phyloP scores from a whole-genome alignment of 2,888 invertebrate species.

The Fragum sueziense region DNA sequence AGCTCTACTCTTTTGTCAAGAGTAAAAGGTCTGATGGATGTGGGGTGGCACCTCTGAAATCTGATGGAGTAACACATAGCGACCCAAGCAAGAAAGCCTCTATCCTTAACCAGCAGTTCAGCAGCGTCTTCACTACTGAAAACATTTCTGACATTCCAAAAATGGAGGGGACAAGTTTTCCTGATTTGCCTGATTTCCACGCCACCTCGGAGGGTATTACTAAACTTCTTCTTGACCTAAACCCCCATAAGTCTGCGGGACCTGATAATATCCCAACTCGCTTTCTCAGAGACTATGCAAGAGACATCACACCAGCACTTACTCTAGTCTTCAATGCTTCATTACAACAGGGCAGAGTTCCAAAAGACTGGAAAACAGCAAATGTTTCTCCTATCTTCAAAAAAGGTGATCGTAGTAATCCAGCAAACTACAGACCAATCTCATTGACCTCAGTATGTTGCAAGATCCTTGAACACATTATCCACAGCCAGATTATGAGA shows the following conservation, averaged over 20 bases:
- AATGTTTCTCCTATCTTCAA: no score
- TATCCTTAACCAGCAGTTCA: constrained; percentile 25
- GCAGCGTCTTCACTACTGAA: constrained; percentile 11
- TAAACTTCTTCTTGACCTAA: no score
- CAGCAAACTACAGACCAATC: no score
- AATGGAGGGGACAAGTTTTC: no score
- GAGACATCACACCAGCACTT: no score
- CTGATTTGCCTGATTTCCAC: no score
- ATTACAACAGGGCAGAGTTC: constrained; percentile 6
- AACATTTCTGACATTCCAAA: no score
- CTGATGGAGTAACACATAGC: constrained; percentile 25
- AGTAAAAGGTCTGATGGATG: neutral
- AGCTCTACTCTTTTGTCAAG: constrained; percentile 18
- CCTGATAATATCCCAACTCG: no score
- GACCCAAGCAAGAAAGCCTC: constrained; percentile 9
- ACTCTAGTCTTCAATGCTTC: neutral
- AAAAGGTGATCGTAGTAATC: no score
- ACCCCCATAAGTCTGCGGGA: no score
- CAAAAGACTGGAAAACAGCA: neutral
- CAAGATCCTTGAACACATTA: constrained; percentile 1
- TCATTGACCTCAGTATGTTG: no score
- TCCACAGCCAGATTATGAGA: constrained; percentile 22
- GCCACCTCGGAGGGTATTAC: no score
- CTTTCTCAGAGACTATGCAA: constrained; percentile 8
- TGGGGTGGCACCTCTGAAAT: neutral